A percentile compares a stretch with the other conserved stretches of the same genome.
Conservation (phyloP, 2,888 invertebrate genomes). For the Brenthis daphne region DNA sequence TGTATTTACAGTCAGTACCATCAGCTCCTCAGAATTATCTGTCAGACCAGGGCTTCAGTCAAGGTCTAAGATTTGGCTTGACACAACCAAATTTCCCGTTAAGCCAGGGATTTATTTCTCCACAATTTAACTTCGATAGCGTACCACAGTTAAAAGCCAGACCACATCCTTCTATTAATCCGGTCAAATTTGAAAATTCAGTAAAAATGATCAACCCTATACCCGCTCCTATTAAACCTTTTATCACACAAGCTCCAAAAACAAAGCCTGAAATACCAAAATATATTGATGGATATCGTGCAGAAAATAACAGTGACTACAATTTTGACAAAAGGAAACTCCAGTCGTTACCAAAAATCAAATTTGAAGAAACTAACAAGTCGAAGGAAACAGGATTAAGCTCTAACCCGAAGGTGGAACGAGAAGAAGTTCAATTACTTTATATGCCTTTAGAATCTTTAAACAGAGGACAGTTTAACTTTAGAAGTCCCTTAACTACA, state of each 20-base stretch:
- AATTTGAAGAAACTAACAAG: constrained; percentile 63
- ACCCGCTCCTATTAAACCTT: constrained; percentile 57
- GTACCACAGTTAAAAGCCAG: constrained; percentile 56
- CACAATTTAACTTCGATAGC: constrained; percentile 63
- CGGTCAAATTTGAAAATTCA: constrained; percentile 60
- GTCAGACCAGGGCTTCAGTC: constrained; percentile 71
- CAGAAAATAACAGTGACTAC: constrained; percentile 59
- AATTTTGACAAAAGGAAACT: constrained; percentile 57
- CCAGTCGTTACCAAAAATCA: constrained; percentile 68
- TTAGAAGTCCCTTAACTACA: constrained; percentile 56
- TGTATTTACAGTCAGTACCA: constrained; percentile 72
- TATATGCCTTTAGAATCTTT: constrained; percentile 92
- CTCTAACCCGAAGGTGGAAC: constrained; percentile 63
- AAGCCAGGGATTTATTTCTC: constrained; percentile 68
- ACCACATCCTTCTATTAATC: constrained; percentile 51
- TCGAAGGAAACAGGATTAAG: constrained; percentile 50
- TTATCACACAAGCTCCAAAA: constrained; percentile 52
- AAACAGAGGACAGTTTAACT: constrained; percentile 75
- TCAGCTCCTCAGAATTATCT: constrained; percentile 75
- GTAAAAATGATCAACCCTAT: constrained; percentile 48
- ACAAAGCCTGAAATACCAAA: constrained; percentile 59
- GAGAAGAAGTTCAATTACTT: constrained; percentile 88
- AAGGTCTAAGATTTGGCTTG: constrained; percentile 69
- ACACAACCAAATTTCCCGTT: constrained; percentile 68
- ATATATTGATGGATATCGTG: constrained; percentile 71